Conservation (phyloP, 2,113 vertebrate genomes). For the Chroicocephalus ridibundus region DNA sequence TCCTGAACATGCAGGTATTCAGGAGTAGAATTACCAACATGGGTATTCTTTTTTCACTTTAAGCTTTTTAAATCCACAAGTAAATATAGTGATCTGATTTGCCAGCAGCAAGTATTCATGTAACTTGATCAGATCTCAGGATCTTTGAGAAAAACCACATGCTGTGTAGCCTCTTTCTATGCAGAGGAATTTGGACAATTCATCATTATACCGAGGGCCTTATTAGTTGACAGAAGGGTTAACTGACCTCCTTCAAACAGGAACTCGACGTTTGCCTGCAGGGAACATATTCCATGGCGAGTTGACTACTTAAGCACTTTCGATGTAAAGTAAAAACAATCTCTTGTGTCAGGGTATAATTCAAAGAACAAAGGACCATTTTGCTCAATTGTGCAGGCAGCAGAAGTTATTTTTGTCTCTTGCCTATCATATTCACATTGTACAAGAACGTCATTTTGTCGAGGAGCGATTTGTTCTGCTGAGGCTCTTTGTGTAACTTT, state of each 20-base stretch:
- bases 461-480: constrained; percentile 16
- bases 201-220: constrained; percentile 26
- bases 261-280: constrained; percentile 48
- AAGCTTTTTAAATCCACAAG: neutral
- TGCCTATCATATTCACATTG: constrained; percentile 34
- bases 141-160: constrained; percentile 30
- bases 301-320: constrained; percentile 64
- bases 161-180: neutral
- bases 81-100: constrained; percentile 19
- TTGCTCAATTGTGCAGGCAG: constrained; percentile 61
- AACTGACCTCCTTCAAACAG: constrained; percentile 64
- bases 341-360: constrained; percentile 58
- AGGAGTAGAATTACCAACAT: constrained; percentile 1
- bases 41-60: neutral
- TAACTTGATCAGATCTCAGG: constrained; percentile 37
- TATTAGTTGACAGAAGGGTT: constrained; percentile 60
- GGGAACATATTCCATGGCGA: constrained; percentile 48
- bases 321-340: constrained; percentile 63
- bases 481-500: constrained; percentile 20
- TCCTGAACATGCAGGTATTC: neutral
- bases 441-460: constrained; percentile 39
- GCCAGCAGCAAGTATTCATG: neutral
- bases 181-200: constrained; percentile 57
- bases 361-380: constrained; percentile 62
- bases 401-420: constrained; percentile 60